Evolutionary conservation across 2,113 vertebrate species (phyloP), one percentile per base, ranked within the genome.

Genomic region (Columbina picui): DNA sequence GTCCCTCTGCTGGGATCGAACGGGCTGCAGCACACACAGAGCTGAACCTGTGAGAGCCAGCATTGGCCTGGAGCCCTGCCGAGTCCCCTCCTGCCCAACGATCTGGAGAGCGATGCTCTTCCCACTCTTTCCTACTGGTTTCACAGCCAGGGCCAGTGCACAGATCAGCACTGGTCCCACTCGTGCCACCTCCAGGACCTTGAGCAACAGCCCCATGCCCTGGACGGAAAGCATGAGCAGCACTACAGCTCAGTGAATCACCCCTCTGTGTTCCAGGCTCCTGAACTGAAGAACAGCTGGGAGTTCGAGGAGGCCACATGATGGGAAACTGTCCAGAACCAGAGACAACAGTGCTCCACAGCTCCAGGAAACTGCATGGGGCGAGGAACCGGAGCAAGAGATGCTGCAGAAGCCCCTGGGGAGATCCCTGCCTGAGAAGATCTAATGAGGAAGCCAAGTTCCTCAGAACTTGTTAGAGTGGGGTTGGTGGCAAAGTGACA

Each of bases 21-120:
- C 0, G 1, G 39, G 73, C 74, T 67, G 70, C 29, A 76, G 71
- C 53, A 60, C 16, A 14, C 2, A 5, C 7, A 12, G 60, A 69
- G 41, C 36, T 73, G 26, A 36, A 56, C 18, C 53, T 19, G 15
- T 5, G 17, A 52, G 19, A 55, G 25, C 41, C 56, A 57, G 47
- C 5, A 49, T 8, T 5, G 3, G 3, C 41, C 39, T 69, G 47
- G 50, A 70, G n/a, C 19, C 32, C 39, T 11, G 16, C 76, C 2
- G 4, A 70, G 11, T 14, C 61, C 32, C 7, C 23, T 74, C 49
- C 79, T 64, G n/a, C 45, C 52, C 38, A 23, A 26, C 0, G 1
- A 8, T 2, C 5, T 0, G 0, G 0, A 38, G 7, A 65, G 11
- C 0, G 0, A 12, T 2, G 6, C 22, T 57, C 45, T 71, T 87